Base-by-base conservation (phyloP, 2,113 vertebrate genomes). In the Melanotaenia duboulayi region DNA sequence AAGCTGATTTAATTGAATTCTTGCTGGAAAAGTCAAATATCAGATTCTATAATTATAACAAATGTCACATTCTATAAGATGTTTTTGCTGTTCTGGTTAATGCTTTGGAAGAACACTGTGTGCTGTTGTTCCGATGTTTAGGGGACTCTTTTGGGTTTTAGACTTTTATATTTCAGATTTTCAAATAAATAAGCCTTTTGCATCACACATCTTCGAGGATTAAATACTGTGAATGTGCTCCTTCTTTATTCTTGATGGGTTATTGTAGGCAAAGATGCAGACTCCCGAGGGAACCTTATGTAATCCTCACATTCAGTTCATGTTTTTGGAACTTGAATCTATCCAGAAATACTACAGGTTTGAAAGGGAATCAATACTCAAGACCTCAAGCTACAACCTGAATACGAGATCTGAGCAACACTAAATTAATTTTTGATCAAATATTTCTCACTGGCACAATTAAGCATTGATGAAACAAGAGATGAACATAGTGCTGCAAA, bases 401-500 rank as follows among this genome's bases (percentile, higher is more conserved):
- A 78, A 74, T 84, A 61, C 46, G 22, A 75, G 77, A 81, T 88
- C 62, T 77, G 71, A 69, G 63, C 48, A 62, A 49, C 25, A 46
- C 7, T 25, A 44, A 39, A 67, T 73, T 9, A 52, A 81, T 77
- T 60, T 82, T 80, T 78, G 14, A 84, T 84, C 56, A 83, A 74
- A 81, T 57, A 63, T 74, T 74, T 74, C 72, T 66, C 66, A 57
- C 71, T 63, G 6, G 52, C 66, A 68, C 68, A 71, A 50, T 81
- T 74, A 74, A 65, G 65, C 57, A 74, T 84, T 75, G 66, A 86
- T 82, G 72, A 74, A 74, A 74, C 46, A 48, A 24, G 25, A 14
- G 14, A 54, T 70, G 50, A 52, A 59, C 40, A 57, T 23, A n/a
- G 22, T 32, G 12, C 46, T 51, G 13, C 52, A 55, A 39, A 40